These are phyloP conservation scores for Ctena decussata DNA, from an alignment of 2,888 invertebrate genomes.

Conservation along the genomic window DNA sequence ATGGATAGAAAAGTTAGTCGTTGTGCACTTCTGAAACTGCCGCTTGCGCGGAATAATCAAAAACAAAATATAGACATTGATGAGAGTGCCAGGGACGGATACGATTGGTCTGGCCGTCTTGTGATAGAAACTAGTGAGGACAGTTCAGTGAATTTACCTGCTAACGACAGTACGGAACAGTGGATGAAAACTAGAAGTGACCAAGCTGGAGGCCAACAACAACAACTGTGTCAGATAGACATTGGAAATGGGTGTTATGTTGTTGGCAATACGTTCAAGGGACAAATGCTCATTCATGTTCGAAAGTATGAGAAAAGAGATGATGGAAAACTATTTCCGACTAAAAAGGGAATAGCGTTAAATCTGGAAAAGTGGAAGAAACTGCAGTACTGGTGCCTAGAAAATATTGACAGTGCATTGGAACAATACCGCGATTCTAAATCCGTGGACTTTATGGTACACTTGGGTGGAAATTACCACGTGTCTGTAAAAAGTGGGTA, in stretches of 20 bases:
- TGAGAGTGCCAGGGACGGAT: not conserved
- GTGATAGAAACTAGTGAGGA: not conserved
- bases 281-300: conserved; percentile 3
- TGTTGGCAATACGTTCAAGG: conserved; percentile 13
- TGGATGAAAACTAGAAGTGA: not conserved
- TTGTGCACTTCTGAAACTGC: not conserved
- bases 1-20: not conserved
- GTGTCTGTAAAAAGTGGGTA: not conserved
- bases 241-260: not conserved
- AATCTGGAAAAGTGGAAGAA: conserved; percentile 14
- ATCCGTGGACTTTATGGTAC: not conserved
- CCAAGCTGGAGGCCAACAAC: not conserved
- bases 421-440: not conserved
- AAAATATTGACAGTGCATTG: not conserved
- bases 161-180: not conserved
- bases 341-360: conserved; percentile 14
- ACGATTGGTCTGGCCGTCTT: not conserved
- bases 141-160: not conserved
- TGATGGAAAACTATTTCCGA: not conserved
- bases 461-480: not conserved
- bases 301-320: not conserved
- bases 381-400: not conserved
- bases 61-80: not conserved
- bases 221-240: not conserved
- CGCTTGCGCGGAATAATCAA: not conserved